phyloP scores from a whole-genome alignment of 1,140 invertebrate genomes.

The Aporrectodea caliginosa region DNA sequence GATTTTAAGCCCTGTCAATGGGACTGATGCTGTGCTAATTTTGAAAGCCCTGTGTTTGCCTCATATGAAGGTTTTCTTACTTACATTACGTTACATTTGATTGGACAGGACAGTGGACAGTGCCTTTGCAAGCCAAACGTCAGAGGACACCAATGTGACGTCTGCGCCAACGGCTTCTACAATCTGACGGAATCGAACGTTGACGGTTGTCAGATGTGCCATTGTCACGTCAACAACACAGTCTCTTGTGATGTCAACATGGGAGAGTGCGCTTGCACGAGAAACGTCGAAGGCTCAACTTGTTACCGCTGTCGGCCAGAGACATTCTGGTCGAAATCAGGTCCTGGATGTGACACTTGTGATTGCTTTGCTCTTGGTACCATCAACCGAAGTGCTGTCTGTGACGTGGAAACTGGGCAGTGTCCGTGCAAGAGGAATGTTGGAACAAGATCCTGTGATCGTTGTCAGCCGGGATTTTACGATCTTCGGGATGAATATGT shows the following conservation, averaged over 20 bases:
- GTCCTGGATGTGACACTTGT: neutral
- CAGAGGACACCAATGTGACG: slow-evolving; percentile 83
- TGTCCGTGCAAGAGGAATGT: slow-evolving; percentile 85
- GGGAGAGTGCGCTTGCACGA: neutral
- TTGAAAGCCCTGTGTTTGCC: no score
- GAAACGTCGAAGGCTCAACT: neutral
- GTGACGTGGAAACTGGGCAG: slow-evolving; percentile 67
- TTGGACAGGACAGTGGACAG: slow-evolving; percentile 73
- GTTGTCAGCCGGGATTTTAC: slow-evolving; percentile 86
- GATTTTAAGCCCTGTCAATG: no score
- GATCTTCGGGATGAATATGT: slow-evolving; percentile 87
- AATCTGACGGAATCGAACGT: slow-evolving; percentile 68
- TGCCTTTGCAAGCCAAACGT: slow-evolving; percentile 96
- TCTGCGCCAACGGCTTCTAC: slow-evolving; percentile 90
- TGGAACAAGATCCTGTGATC: slow-evolving; percentile 66
- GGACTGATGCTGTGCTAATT: no score
- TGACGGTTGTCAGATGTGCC: neutral
- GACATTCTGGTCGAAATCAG: neutral
- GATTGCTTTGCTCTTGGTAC: neutral
- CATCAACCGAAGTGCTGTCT: slow-evolving; percentile 12
- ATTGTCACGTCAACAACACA: neutral
- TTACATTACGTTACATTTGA: neutral
- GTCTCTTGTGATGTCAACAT: neutral
- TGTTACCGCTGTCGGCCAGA: neutral
- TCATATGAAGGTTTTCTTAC: no score